Percentiles rank a stretch among this genome's conserved stretches.
Evolutionary conservation across 2,113 vertebrate species (phyloP).

Genomic region (Embiotoca jacksoni): DNA sequence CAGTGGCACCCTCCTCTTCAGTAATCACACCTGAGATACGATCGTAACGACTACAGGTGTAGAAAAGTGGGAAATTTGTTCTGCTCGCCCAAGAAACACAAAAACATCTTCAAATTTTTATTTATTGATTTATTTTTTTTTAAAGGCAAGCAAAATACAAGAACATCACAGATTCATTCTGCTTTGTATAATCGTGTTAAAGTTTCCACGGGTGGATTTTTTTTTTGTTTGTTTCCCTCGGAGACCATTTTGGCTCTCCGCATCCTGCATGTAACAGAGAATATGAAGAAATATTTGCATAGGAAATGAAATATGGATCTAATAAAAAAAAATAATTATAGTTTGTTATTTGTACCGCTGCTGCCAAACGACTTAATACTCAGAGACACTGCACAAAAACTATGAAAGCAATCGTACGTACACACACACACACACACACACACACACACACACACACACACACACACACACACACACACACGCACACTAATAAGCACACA

Average conservation of each 20-base stretch:
- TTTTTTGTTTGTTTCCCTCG: conserved; percentile 10
- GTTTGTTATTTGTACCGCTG: conserved; percentile 66
- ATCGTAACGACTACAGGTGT: no score
- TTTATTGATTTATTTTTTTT: no score
- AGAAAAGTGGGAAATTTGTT: no score
- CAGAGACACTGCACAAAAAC: conserved; percentile 61
- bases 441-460: conserved; percentile 19
- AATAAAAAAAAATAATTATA: conserved; percentile 52
- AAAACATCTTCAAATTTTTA: no score
- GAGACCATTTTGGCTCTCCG: conserved; percentile 26
- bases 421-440: conserved; percentile 23
- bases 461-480: conserved; percentile 18
- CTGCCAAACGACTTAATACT: conserved; percentile 62
- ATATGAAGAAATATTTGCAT: conserved; percentile 58
- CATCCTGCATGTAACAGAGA: conserved; percentile 58
- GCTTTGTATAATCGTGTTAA: background rate
- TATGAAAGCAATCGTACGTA: conserved; percentile 59
- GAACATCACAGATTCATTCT: background rate
- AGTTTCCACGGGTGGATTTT: conserved; percentile 47
- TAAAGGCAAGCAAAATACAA: no score
- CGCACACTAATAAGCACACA: conserved; percentile 27
- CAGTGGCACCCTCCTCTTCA: no score
- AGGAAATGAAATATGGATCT: conserved; percentile 53
- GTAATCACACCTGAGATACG: no score
- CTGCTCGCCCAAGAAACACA: no score